Conservation (phyloP, 2,113 vertebrate genomes). For the Elgaria multicarinata region DNA sequence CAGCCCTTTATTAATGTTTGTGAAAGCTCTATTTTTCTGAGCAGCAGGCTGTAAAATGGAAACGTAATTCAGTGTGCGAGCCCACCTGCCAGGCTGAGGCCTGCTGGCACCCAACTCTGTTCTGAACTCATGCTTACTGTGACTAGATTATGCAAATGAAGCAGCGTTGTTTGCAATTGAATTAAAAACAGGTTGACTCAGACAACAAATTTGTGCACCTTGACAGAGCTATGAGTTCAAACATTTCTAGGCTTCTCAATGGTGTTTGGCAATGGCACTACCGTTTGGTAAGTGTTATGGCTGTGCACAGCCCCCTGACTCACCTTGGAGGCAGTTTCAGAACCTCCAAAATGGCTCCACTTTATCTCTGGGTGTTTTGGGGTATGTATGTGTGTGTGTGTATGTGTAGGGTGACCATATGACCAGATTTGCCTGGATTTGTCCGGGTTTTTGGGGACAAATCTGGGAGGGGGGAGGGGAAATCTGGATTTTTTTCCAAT, state of each 20-base stretch:
- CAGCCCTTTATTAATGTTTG: constrained; percentile 4
- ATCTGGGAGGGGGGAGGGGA: no score
- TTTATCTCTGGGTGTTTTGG: no score
- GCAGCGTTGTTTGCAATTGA: not conserved
- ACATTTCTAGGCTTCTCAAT: not conserved
- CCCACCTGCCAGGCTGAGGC: not conserved
- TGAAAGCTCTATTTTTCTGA: not conserved
- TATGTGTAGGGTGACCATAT: no score
- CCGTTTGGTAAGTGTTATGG: not conserved
- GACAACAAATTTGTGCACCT: not conserved
- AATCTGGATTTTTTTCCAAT: no score
- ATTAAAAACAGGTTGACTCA: constrained; percentile 4
- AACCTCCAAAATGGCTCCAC: no score
- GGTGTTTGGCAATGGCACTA: not conserved
- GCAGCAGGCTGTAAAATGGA: not conserved
- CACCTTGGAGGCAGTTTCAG: no score
- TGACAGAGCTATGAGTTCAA: accelerated
- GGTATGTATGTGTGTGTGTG: no score
- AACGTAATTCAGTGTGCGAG: not conserved
- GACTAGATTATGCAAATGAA: not conserved
- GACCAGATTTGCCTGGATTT: no score
- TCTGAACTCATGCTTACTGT: not conserved
- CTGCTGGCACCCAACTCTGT: accelerated
- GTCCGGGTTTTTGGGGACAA: no score
- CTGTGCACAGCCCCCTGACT: no score